Evolutionary conservation across 53 echinoderm and acorn worm genomes (phyloP), one percentile per base, ranked within the genome.

Genomic region (Luidia sarsii): DNA sequence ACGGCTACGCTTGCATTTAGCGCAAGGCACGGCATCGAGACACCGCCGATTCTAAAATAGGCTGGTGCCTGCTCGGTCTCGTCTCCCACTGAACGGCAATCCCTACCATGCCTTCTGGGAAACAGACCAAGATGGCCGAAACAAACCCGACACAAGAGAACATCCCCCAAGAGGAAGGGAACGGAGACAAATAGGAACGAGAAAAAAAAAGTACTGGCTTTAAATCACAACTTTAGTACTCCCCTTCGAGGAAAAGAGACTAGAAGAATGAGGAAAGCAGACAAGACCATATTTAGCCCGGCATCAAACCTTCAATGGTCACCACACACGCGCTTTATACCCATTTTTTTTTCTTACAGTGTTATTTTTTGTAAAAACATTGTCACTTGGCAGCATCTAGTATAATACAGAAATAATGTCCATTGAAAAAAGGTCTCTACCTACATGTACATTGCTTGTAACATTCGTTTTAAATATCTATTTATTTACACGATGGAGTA

Each of bases 381-480:
- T 24, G 27, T 57, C 5, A 25, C 15, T 60, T 46, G 61, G 77
- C 60, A 77, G 77, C 77, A 77, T 60, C 77, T 45, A 77, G 77
- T 60, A 45, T 57, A 27, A 20, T 77, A 77, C 61, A 77, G 48
- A 34, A 77, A 61, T 60, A 77, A 77, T 28, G 50, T 77, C 61
- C 39, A 37, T 56, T 61, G n/a, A 43, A 25, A 23, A 45, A 33
- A 33, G 35, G 25, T 13, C 25, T 13, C 77, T 77, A 77, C 32
- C 77, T 61, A 77, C 41, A 41, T 11, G 11, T 41, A 41, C 19
- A 48, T 46, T 59, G 39, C 77, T 77, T 55, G 31, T 33, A 62
- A 60, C 61, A n/a, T n/a, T n/a, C n/a, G n/a, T n/a, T 57, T 60
- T 77, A 77, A 77, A 77, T 77, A 77, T 59, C 60, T 77, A 77